Percentiles rank a stretch among this genome's conserved stretches.
phyloP scores from a whole-genome alignment of 1,140 invertebrate genomes.

The Apis cerana region DNA sequence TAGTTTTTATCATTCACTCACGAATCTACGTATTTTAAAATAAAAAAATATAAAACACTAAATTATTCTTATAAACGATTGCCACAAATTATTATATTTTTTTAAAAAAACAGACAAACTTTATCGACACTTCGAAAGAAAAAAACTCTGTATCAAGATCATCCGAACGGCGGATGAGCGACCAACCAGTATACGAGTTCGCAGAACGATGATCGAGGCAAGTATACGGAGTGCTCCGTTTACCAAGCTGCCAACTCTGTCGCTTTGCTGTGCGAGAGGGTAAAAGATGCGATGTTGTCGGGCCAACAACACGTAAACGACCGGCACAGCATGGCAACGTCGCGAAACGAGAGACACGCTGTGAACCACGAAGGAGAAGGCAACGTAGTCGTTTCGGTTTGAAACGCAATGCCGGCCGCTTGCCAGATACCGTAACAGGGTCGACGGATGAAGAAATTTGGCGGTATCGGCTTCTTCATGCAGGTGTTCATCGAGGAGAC shows the following conservation, averaged over 20 bases:
- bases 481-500: conserved; percentile 32
- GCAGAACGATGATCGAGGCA: conserved; percentile 52
- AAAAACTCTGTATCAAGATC: background rate
- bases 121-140: background rate
- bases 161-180: background rate
- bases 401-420: conserved; percentile 61
- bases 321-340: conserved; percentile 54
- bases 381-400: conserved; percentile 41
- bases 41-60: background rate
- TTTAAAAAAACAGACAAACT: background rate
- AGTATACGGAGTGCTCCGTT: conserved; percentile 47
- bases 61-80: background rate
- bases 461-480: conserved; percentile 53
- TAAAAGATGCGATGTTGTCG: conserved; percentile 59
- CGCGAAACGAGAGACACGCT: conserved; percentile 49
- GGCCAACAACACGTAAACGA: conserved; percentile 38
- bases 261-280: conserved; percentile 43
- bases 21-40: background rate
- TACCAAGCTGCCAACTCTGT: conserved; percentile 48
- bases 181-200: conserved; percentile 30
- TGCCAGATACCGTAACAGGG: conserved; percentile 71
- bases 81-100: background rate
- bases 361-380: conserved; percentile 46
- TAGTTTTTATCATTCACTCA: background rate
- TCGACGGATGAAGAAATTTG: conserved; percentile 74